A percentile compares a stretch with the other conserved stretches of the same genome.
phyloP scores from a whole-genome alignment of 2,113 vertebrate species.

The Lanius collurio region DNA sequence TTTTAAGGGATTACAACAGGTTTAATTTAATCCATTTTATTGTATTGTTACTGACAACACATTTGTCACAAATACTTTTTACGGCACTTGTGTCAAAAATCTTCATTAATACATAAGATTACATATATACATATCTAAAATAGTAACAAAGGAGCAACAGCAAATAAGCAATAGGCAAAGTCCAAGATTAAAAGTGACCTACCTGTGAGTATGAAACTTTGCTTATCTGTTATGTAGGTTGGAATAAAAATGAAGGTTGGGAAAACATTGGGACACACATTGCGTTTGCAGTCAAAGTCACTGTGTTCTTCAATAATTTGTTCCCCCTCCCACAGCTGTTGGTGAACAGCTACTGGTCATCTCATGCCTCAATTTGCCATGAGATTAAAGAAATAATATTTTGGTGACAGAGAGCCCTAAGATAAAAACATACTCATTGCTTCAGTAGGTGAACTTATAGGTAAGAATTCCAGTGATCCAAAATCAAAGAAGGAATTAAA shows the following conservation, averaged over 20 bases:
- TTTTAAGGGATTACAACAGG: not conserved
- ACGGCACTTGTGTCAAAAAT: not conserved
- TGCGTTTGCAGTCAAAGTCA: not conserved
- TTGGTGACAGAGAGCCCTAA: not conserved
- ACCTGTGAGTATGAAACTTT: not conserved
- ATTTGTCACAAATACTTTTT: not conserved
- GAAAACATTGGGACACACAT: not conserved
- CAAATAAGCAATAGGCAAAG: not conserved
- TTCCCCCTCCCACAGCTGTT: not conserved
- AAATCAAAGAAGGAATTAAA: not conserved
- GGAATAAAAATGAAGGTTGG: not conserved
- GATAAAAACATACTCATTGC: not conserved
- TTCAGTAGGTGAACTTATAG: not conserved
- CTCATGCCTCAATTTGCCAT: not conserved
- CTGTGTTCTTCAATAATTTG: not conserved
- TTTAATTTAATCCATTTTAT: constrained; percentile 10
- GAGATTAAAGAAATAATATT: not conserved
- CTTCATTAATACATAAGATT: not conserved
- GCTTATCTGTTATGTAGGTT: not conserved
- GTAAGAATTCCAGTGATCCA: not conserved
- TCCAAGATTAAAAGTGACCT: not conserved
- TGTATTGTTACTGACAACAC: not conserved
- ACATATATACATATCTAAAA: not conserved
- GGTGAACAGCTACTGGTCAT: not conserved
- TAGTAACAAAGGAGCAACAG: not conserved